A percentile compares a stretch with the other conserved stretches of the same genome.
Evolutionary conservation across 2,888 invertebrate genomes (phyloP).

Genomic region (Aethes cnicana): DNA sequence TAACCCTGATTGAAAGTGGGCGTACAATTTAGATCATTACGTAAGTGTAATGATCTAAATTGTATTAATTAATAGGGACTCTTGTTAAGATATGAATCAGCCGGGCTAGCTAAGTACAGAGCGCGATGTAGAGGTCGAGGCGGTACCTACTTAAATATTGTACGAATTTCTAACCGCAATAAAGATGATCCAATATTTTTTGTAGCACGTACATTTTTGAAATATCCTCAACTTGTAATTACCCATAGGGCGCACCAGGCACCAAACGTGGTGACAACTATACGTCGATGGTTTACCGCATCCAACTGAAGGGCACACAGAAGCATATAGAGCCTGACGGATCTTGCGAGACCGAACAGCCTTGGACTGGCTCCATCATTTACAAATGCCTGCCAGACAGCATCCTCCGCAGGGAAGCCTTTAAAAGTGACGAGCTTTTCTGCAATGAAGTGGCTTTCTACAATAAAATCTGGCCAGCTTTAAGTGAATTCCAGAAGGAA

Average conservation of each 20-base stretch:
- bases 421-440: slow-evolving; percentile 87
- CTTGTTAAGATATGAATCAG: no score
- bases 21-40: no score
- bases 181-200: no score
- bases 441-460: slow-evolving; percentile 89
- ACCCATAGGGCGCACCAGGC: slow-evolving; percentile 84
- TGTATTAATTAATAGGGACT: no score
- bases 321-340: slow-evolving; percentile 55
- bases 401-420: slow-evolving; percentile 84
- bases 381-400: slow-evolving; percentile 88
- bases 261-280: slow-evolving; percentile 89
- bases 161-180: no score
- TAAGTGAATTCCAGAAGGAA: slow-evolving; percentile 80
- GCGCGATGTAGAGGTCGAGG: no score
- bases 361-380: slow-evolving; percentile 86
- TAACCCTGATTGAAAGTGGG: no score
- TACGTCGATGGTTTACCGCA: slow-evolving; percentile 87
- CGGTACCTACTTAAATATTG: no score
- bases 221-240: background rate
- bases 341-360: slow-evolving; percentile 56
- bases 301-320: slow-evolving; percentile 80
- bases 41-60: no score
- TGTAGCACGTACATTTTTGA: no score
- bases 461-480: slow-evolving; percentile 86
- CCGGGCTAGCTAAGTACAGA: no score